These are phyloP conservation scores for Pterobdella sp. DNA, from an alignment of 2,888 invertebrate genomes.

Conservation along the genomic window DNA sequence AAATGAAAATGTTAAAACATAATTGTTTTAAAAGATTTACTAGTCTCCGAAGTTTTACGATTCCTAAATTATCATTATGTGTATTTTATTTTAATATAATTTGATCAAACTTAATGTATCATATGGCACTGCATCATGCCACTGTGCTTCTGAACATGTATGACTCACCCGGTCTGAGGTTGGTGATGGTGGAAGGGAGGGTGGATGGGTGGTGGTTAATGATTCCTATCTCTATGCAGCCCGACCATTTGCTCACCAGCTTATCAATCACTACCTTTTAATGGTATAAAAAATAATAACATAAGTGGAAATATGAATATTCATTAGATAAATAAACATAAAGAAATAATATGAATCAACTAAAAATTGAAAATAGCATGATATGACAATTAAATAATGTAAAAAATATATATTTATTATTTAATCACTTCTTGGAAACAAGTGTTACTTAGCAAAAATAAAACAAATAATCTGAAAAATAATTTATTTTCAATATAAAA, in stretches of 20 bases:
- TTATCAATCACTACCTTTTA: conserved; percentile 60
- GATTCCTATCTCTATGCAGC: conserved; percentile 54
- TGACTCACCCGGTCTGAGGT: conserved; percentile 68
- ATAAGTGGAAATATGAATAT: no score
- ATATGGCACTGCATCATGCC: neutral
- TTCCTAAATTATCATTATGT: no score
- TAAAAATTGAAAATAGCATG: conserved; percentile 29
- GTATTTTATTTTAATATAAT: no score
- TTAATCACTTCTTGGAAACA: conserved; percentile 4
- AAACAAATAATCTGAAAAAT: no score
- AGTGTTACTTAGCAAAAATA: no score
- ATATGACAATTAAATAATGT: neutral
- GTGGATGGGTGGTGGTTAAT: conserved; percentile 84
- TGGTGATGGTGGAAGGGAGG: conserved; percentile 92
- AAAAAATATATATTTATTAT: neutral
- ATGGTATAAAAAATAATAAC: no score
- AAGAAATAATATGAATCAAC: no score
- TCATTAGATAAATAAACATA: no score
- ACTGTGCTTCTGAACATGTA: neutral
- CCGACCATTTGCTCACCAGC: conserved; percentile 51
- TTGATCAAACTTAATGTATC: neutral
- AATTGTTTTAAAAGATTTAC: no score
- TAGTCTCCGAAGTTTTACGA: no score
- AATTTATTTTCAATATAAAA: no score
- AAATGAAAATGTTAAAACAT: no score